phyloP scores from a whole-genome alignment of 2,113 vertebrate genomes.

The Chaetura pelagica region DNA sequence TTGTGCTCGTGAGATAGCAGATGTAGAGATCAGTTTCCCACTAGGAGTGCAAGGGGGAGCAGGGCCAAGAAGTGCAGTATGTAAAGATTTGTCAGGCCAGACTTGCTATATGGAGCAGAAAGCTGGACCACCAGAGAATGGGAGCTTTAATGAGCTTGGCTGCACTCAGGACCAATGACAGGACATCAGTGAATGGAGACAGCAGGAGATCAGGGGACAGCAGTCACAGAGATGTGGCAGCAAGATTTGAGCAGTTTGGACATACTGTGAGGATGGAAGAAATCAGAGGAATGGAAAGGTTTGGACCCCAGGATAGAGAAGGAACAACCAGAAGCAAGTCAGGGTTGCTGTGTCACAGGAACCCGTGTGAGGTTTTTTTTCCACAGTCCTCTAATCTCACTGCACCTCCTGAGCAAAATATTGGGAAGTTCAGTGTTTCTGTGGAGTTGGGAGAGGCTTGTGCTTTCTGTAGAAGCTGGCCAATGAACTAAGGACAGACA shows the following conservation, averaged over 20 bases:
- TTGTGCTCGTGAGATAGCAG: neutral
- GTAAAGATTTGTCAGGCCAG: neutral
- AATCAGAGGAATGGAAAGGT: neutral
- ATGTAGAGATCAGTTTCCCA: neutral
- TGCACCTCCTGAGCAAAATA: neutral
- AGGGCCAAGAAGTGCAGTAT: neutral
- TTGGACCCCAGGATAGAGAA: neutral
- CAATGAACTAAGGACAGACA: neutral
- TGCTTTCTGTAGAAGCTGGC: neutral
- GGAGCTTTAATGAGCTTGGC: neutral
- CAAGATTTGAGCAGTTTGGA: neutral
- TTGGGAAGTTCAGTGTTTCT: neutral
- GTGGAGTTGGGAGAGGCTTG: neutral
- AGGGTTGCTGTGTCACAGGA: neutral
- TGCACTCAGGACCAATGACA: neutral
- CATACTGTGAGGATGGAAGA: neutral
- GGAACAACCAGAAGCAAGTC: neutral
- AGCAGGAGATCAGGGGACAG: neutral
- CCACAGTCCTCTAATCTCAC: neutral
- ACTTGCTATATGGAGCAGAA: neutral
- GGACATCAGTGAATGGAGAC: neutral
- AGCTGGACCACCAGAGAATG: neutral
- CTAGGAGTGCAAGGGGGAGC: neutral
- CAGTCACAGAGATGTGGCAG: neutral
- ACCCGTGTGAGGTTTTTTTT: accelerated